A percentile compares a stretch with the other conserved stretches of the same genome.
phyloP scores from a whole-genome alignment of 2,888 invertebrate genomes.

The Melieria omissa region DNA sequence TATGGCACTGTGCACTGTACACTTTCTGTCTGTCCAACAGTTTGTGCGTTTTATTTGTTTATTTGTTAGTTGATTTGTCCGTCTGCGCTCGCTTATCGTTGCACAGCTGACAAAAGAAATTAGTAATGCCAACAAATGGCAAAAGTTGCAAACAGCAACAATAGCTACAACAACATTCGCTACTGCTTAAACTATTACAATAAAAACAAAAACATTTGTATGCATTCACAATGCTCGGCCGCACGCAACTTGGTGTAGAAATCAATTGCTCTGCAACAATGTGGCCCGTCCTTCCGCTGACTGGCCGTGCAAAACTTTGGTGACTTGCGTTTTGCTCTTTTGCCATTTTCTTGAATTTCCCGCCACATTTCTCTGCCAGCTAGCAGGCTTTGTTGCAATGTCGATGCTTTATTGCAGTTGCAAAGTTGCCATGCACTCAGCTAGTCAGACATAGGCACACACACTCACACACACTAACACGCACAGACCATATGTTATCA shows the following conservation, averaged over 20 bases:
- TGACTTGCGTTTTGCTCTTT: conserved; percentile 22
- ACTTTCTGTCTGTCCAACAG: too few species aligned
- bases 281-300: too few species aligned
- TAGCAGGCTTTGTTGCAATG: conserved; percentile 11
- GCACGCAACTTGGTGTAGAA: conserved; percentile 11
- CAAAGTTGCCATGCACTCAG: conserved; percentile 6
- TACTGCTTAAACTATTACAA: conserved; percentile 6
- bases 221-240: conserved; percentile 18
- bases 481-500: neutral
- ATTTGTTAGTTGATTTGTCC: too few species aligned
- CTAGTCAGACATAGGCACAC: neutral
- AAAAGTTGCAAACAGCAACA: conserved; percentile 24
- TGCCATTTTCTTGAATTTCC: neutral
- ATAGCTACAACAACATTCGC: conserved; percentile 5
- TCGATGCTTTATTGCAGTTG: conserved; percentile 29
- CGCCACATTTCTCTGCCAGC: conserved; percentile 10
- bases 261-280: conserved; percentile 1
- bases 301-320: conserved; percentile 10
- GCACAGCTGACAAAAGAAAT: conserved; percentile 55
- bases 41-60: too few species aligned
- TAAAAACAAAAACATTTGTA: neutral
- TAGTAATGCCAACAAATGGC: conserved; percentile 58
- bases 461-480: neutral
- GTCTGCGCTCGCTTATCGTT: neutral
- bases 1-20: too few species aligned